Evolutionary conservation across 37 sponge, comb jelly and placozoan species (phyloP), one percentile per base, ranked within the genome.

Genomic region (Haliclona indistincta): DNA sequence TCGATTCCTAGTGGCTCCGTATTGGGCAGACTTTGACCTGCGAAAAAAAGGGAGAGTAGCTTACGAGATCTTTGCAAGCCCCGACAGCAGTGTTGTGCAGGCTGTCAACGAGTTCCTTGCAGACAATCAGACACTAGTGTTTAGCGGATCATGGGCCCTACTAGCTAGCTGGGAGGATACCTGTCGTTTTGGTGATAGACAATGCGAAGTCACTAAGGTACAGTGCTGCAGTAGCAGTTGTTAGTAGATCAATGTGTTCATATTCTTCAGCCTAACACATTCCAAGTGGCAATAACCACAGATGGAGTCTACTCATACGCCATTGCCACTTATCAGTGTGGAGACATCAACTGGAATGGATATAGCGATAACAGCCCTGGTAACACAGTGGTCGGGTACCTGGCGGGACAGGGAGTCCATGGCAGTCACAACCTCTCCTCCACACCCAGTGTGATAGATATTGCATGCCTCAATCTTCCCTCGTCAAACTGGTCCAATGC

Each of bases 331-430:
- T 58, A 58, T 26, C 25, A 6, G 23, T 58, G 60, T 58, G 60
- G 60, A 20, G 11, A 20, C 6, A 6, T 58, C 6, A 58, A 58
- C 28, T 58, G 23, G 13, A 58, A 25, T 6, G 6, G 28, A 8
- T 6, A 11, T 6, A n/a, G 60, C 22, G 23, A n/a, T n/a, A n/a
- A n/a, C n/a, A n/a, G n/a, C n/a, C n/a, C n/a, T n/a, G n/a, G n/a
- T n/a, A n/a, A n/a, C n/a, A n/a, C 60, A n/a, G 60, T 58, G 22
- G 60, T 58, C 6, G 60, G 60, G 60, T 58, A 58, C n/a, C 28
- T 7, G 26, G 6, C n/a, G 7, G 28, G n/a, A 25, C 6, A 26
- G 26, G 7, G 6, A 7, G 7, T n/a, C 25, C 7, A 6, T n/a
- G 6, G 7, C 6, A 26, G n/a, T 7, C 25, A 58, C 28, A 20